Evolutionary conservation across 2,888 invertebrate species (phyloP), one percentile per base, ranked within the genome.

Genomic region (Nycteola revayana): DNA sequence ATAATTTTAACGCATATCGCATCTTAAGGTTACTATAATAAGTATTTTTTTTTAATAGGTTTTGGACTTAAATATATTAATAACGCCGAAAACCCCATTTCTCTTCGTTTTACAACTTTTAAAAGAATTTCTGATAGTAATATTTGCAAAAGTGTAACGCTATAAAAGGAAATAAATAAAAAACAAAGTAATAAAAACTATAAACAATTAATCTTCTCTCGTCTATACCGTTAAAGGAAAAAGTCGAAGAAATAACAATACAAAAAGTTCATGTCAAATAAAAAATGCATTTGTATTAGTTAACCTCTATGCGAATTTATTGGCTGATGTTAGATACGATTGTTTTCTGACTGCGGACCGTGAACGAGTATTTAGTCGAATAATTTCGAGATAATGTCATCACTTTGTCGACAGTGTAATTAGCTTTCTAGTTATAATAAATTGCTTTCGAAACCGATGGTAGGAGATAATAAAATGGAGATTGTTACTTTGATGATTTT

Each of bases 351-450:
- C 24, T 32, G 34, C 28, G 35, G 49, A 53, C 43, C 58, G 30
- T 46, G 44, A 41, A 44, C 32, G 42, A 32, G 34, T 43, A 39
- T 43, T 42, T 35, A 49, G 36, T 47, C 52, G 42, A 49, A 61
- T 53, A 55, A 53, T 56, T 49, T 48, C 17, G 25, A 35, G 61
- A 69, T 69, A 66, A 42, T 62, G 68, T 69, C 67, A 46, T 55
- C 61, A 32, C 41, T 24, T 40, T 42, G 50, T 52, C 47, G 22
- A 42, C 42, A 14, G 31, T 6, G 31, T 43, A 41, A 43, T 56
- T 60, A 46, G 38, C 47, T 56, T 56, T 59, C 43, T 44, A 36
- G 36, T 20, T 34, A 34, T 5, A 29, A 44, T 25, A 29, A 32
- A 36, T 31, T 28, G 4, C 21, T 21, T 25, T 30, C 27, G 25